Evolutionary conservation across 1,140 invertebrate species (phyloP), one percentile per base, ranked within the genome.

Genomic region (Polypedilum pembai): DNA sequence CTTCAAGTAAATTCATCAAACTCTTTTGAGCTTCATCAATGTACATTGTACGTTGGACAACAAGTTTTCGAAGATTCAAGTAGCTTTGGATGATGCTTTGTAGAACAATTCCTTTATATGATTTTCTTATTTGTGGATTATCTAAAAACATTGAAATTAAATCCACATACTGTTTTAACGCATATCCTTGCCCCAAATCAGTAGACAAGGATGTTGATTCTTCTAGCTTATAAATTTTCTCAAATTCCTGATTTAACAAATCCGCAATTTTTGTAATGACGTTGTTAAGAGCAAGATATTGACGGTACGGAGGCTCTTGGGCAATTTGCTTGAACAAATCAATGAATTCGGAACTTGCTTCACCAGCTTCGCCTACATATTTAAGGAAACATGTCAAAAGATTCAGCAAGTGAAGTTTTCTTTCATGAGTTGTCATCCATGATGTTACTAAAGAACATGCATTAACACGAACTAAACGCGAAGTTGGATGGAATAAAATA

Each of bases 1-100:
- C 95, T 84, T 98, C 97, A 3, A 99, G 84, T 75, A 98, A 85
- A 80, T 96, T 95, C 0, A 99, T 84, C 10, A 99, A 83, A 80
- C 96, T 96, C 80, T 98, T 95, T 83, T 99, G 96, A 1, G 96
- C 96, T 81, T 98, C 95, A 83, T 98, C 96, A 66, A 98, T 95
- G 24, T 97, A 86, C 75, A 96, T 89, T 0, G 96, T 98, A 75
- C 96, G 85, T 83, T 98, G 96, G 73, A 98, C 94, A 12, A 98
- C 93, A 5, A 98, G 85, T 76, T 95, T 89, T 20, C 95, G 85
- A 73, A 98, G 83, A 0, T 94, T 94, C 65, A 98, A 85, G 84
- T 99, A 98, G 0, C 96, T 96, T 83, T 97, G 95, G 0, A 99
- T 85, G 7, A 96, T 90, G 82, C 81, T 0, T 76, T 94, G 89